Evolutionary conservation across 1,140 invertebrate species (phyloP).

Genomic region (Carcinoscorpius rotundicauda): DNA sequence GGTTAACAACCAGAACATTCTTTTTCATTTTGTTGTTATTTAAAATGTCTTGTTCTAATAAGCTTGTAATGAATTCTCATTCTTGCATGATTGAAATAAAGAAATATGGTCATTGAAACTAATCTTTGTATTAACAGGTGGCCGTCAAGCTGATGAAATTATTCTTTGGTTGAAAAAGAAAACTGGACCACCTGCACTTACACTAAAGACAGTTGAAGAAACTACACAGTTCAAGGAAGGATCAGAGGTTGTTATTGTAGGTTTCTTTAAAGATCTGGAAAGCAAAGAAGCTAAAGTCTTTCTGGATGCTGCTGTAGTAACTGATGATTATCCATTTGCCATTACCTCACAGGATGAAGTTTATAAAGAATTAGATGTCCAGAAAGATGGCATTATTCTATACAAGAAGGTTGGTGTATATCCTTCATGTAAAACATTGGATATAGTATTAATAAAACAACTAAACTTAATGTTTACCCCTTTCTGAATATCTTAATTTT

Average conservation of each 20-base stretch:
- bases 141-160: constrained; percentile 72
- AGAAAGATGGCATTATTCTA: constrained; percentile 60
- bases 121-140: constrained; percentile 45
- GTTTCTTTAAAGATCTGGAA: constrained; percentile 82
- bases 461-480: no score
- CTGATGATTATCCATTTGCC: constrained; percentile 84
- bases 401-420: constrained; percentile 68
- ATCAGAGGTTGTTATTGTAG: constrained; percentile 69
- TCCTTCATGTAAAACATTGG: constrained; percentile 4
- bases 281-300: constrained; percentile 70
- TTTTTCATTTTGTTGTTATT: no score
- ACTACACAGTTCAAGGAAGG: constrained; percentile 69
- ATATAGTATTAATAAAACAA: no score
- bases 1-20: no score
- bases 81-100: no score
- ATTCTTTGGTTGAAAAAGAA: constrained; percentile 92
- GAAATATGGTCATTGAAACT: no score
- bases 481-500: no score
- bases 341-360: constrained; percentile 64
- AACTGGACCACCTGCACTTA: constrained; percentile 60
- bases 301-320: constrained; percentile 55
- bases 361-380: constrained; percentile 56
- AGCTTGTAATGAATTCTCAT: no score
- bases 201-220: constrained; percentile 62
- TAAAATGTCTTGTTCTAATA: no score